Conservation (phyloP, 2,113 vertebrate genomes). For the Corydoras sp. region DNA sequence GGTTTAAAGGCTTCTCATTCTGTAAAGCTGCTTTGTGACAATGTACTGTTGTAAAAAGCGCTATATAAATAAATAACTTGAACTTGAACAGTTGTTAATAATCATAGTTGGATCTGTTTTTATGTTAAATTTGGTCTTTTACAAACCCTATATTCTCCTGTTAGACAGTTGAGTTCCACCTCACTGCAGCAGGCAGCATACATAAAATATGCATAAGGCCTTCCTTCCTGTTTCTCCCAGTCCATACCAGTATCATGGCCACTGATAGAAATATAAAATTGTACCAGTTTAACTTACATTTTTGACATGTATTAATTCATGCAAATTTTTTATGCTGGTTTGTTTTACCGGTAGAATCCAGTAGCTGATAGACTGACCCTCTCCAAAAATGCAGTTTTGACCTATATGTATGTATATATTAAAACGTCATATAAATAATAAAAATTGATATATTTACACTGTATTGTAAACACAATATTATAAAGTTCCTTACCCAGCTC, state of each 20-base stretch:
- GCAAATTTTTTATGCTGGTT: background rate
- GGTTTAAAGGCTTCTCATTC: no score
- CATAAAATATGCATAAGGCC: slow-evolving; percentile 72
- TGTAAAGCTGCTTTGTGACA: no score
- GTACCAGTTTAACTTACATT: background rate
- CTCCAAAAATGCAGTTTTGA: slow-evolving; percentile 68
- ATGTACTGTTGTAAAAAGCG: no score
- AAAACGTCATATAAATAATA: background rate
- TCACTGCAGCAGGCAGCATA: slow-evolving; percentile 78
- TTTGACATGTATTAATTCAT: background rate
- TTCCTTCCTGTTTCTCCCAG: slow-evolving; percentile 80
- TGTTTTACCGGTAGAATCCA: slow-evolving; percentile 77
- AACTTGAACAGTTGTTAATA: no score
- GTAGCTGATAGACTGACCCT: slow-evolving; percentile 82
- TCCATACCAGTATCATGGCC: slow-evolving; percentile 72
- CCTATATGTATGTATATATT: slow-evolving; percentile 51
- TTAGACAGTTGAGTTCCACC: slow-evolving; percentile 86
- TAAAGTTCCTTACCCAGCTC: slow-evolving; percentile 70
- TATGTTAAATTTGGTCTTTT: background rate
- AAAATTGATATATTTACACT: background rate
- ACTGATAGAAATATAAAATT: slow-evolving; percentile 48
- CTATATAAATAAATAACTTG: no score
- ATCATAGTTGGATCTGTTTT: background rate
- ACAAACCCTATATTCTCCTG: slow-evolving; percentile 81
- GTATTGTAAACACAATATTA: background rate